Conservation (phyloP, 2,797 vertebrate genomes). For the Buphagus erythrorhynchus region DNA sequence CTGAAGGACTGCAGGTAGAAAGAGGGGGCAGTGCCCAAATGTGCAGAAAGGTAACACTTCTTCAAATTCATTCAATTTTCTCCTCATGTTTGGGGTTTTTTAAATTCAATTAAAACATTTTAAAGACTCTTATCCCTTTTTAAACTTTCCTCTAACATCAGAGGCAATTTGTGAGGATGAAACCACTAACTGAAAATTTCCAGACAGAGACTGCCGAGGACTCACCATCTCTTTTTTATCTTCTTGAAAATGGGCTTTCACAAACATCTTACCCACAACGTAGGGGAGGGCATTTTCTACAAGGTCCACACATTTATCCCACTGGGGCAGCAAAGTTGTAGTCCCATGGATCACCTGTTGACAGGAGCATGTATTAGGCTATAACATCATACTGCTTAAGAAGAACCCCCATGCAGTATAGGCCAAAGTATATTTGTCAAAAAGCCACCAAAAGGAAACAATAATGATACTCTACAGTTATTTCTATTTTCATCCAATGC, state of each 20-base stretch:
- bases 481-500: background rate
- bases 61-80: background rate
- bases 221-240: constrained; percentile 95
- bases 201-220: background rate
- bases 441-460: background rate
- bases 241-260: constrained; percentile 92
- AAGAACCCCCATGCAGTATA: background rate
- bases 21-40: background rate
- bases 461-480: background rate
- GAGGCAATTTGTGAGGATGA: background rate
- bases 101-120: background rate
- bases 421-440: background rate
- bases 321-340: constrained; percentile 90
- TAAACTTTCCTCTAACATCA: background rate
- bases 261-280: constrained; percentile 91
- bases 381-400: background rate
- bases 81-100: background rate
- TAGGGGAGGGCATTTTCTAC: constrained; percentile 90
- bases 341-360: constrained; percentile 91
- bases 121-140: background rate
- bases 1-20: background rate
- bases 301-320: constrained; percentile 96
- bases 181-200: background rate
- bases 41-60: background rate
- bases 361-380: background rate